Evolutionary conservation across 2,113 vertebrate genomes (phyloP).

Genomic region (Spheniscus mendiculus): DNA sequence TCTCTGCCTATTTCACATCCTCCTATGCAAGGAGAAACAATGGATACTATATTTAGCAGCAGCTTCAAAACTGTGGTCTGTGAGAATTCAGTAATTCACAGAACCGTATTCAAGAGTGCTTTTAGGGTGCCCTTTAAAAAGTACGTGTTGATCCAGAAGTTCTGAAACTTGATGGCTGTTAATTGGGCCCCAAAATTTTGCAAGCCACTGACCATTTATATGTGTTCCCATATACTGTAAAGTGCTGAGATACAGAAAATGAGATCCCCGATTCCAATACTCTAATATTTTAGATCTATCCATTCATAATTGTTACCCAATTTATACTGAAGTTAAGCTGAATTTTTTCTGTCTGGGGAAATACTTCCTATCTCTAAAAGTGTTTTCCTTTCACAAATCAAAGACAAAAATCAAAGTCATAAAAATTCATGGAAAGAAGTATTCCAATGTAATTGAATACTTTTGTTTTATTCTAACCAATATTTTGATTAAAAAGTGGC

Average conservation of each 20-base stretch:
- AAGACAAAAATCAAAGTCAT: not conserved
- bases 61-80: not conserved
- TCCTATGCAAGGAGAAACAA: slow-evolving; percentile 29
- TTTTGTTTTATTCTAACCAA: not conserved
- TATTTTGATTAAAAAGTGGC: not conserved
- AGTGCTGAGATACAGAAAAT: not conserved
- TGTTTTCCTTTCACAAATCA: not conserved
- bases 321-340: not conserved
- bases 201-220: not conserved
- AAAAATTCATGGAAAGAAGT: not conserved
- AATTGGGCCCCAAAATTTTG: not conserved
- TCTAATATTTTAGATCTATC: not conserved
- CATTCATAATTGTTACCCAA: not conserved
- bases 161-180: not conserved
- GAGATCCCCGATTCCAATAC: fast-evolving
- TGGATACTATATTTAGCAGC: slow-evolving; percentile 37
- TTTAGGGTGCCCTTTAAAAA: not conserved
- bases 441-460: not conserved
- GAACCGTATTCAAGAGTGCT: not conserved
- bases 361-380: not conserved
- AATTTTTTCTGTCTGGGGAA: not conserved
- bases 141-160: not conserved
- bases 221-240: not conserved
- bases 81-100: not conserved
- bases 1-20: slow-evolving; percentile 50